A percentile compares a stretch with the other conserved stretches of the same genome.
Conservation (phyloP, 2,113 vertebrate species). For the Romanogobio albipinnatus region DNA sequence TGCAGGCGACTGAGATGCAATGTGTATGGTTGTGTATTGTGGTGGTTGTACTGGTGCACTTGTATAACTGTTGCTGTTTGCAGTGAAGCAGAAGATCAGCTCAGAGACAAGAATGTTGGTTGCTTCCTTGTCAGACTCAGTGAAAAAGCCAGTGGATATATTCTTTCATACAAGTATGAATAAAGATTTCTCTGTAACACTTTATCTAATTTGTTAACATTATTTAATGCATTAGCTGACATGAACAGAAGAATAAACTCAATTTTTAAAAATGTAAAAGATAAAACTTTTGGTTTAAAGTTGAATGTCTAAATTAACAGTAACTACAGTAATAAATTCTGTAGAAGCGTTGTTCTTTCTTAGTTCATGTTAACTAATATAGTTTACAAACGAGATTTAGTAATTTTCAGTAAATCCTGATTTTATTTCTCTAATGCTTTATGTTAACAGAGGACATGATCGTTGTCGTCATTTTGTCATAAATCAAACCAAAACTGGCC, state of each 20-base stretch:
- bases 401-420: not conserved
- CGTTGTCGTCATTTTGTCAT: constrained; percentile 86
- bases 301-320: not conserved
- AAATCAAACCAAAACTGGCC: constrained; percentile 71
- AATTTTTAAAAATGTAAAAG: too few species aligned
- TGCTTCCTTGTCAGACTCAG: constrained; percentile 85
- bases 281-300: too few species aligned
- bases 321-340: not conserved
- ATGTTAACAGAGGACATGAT: constrained; percentile 76
- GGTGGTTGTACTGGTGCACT: not conserved
- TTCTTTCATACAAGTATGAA: constrained; percentile 86
- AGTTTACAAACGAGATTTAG: not conserved
- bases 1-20: not conserved
- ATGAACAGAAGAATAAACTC: not conserved
- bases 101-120: constrained; percentile 76
- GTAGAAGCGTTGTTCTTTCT: not conserved
- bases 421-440: not conserved
- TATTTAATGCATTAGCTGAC: not conserved
- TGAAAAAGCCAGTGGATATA: constrained; percentile 80
- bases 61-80: not conserved
- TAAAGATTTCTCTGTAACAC: not conserved
- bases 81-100: constrained; percentile 82
- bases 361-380: not conserved
- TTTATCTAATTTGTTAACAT: not conserved
- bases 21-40: not conserved